Base-by-base conservation (phyloP, 2,888 invertebrate species). In the Drosophila multiciliata region DNA sequence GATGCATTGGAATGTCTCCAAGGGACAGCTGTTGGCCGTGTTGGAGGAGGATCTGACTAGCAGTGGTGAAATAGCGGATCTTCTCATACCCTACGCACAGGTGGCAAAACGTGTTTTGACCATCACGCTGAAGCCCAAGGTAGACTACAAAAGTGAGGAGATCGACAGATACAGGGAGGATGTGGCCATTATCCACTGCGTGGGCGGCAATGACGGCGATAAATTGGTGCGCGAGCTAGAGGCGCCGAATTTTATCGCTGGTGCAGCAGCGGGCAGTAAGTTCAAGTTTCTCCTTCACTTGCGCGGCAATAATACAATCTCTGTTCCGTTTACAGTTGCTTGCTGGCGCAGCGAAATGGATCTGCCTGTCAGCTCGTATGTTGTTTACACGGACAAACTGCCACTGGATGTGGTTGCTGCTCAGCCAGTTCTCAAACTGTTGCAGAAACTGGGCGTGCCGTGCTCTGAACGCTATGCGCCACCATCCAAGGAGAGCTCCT, bases 221-320 rank as follows among this genome's bases (percentile, higher is more conserved):
- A 72, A 64, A 15, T 20, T 48, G n/a, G 59, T 90, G 0, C 66
- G 79, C 8, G 83, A 90, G 8, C 66, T 93, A n/a, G 91, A 93
- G 65, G 80, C 91, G 12, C 93, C 93, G 1, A 93, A 93, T 73
- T 93, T 93, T 42, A 91, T 93, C 59, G 90, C 90, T 0, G 93
- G 93, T 3, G 89, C 91, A 1, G 88, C 91, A 49, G 92, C 93
- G 4, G 93, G 93, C 61, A 82, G 93, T 93, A 82, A 75, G 87
- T 78, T 23, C 11, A 17, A 45, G 9, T 12, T 38, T 23, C 23
- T 15, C 15, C 20, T 33, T 20, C 11, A 17, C 0, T 4, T 12
- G 11, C 1, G 17, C n/a, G 17, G 26, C 4, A 8, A 38, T 15
- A 15, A 17, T 20, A 58, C 8, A 45, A 8, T 12, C 3, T 23